Conservation (phyloP, 2,113 vertebrate species). For the Gnathonemus echidnorhynchus region DNA sequence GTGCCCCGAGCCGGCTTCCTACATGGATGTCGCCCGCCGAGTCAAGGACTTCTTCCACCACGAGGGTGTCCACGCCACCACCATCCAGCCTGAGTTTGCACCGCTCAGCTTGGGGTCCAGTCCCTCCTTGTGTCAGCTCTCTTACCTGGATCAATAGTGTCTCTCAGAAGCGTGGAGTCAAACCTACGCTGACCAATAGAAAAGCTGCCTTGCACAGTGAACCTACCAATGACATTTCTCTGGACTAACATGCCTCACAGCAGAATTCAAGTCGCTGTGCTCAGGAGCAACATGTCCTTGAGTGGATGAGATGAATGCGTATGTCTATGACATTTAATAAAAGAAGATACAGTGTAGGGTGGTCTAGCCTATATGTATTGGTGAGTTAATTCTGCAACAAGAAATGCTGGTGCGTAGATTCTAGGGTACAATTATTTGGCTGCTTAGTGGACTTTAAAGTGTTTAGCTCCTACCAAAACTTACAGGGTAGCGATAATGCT, state of each 20-base stretch:
- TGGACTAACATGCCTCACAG: conserved; percentile 24
- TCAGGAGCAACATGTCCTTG: conserved; percentile 29
- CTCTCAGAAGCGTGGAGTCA: conserved; percentile 41
- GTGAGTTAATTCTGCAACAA: not conserved
- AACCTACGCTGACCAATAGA: conserved; percentile 29
- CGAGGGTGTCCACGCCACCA: conserved; percentile 77
- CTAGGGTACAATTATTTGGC: not conserved
- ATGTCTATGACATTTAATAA: not conserved
- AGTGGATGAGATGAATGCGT: not conserved
- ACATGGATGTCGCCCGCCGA: conserved; percentile 78
- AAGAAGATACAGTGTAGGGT: not conserved
- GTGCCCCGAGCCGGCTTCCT: conserved; percentile 69
- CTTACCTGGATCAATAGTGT: conserved; percentile 70
- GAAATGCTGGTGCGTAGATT: not conserved
- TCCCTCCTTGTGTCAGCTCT: conserved; percentile 62
- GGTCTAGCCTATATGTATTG: not conserved
- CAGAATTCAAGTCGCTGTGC: conserved; percentile 19
- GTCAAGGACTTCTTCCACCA: conserved; percentile 78
- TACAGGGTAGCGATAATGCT: not conserved
- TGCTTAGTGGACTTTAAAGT: not conserved
- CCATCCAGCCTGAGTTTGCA: conserved; percentile 77
- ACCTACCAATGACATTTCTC: conserved; percentile 42
- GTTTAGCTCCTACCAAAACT: not conserved
- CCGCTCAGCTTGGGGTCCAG: conserved; percentile 56
- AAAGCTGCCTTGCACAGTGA: conserved; percentile 66